A percentile compares a stretch with the other conserved stretches of the same genome.
Evolutionary conservation across 2,888 invertebrate genomes (phyloP).

Genomic region (Noctua fimbriata): DNA sequence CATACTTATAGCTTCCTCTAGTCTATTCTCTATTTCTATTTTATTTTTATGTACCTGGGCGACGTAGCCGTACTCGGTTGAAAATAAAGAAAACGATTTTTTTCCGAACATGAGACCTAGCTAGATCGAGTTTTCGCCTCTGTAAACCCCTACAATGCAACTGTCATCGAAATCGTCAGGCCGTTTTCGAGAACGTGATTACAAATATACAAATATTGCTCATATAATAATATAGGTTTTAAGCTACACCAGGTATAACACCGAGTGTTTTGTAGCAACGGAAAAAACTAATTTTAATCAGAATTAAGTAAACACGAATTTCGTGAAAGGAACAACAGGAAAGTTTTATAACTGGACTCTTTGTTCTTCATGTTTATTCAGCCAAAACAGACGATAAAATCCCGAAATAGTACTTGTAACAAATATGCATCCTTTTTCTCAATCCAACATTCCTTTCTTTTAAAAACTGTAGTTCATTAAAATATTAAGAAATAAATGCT

Average conservation of each 20-base stretch:
- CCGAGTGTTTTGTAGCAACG: not conserved
- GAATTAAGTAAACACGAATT: not conserved
- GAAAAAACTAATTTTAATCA: not conserved
- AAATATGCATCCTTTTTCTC: constrained; percentile 31
- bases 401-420: not conserved
- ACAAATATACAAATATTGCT: too few relatives aligned
- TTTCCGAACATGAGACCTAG: too few relatives aligned
- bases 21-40: not conserved
- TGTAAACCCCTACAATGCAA: too few relatives aligned
- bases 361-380: constrained; percentile 5
- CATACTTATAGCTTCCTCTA: not conserved
- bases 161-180: too few relatives aligned
- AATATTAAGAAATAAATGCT: constrained; percentile 25
- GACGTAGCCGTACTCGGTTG: too few relatives aligned
- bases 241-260: not conserved
- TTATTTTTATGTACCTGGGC: too few relatives aligned
- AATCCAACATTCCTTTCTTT: constrained; percentile 17
- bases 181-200: too few relatives aligned
- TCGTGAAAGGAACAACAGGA: not conserved
- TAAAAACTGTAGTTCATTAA: constrained; percentile 21
- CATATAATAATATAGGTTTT: too few relatives aligned
- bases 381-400: not conserved
- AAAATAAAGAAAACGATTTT: too few relatives aligned
- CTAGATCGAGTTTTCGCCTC: too few relatives aligned
- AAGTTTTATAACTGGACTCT: too few relatives aligned